A percentile compares a stretch with the other conserved stretches of the same genome.
phyloP scores from a whole-genome alignment of 2,797 vertebrate genomes.

The Apogon hyalosoma region DNA sequence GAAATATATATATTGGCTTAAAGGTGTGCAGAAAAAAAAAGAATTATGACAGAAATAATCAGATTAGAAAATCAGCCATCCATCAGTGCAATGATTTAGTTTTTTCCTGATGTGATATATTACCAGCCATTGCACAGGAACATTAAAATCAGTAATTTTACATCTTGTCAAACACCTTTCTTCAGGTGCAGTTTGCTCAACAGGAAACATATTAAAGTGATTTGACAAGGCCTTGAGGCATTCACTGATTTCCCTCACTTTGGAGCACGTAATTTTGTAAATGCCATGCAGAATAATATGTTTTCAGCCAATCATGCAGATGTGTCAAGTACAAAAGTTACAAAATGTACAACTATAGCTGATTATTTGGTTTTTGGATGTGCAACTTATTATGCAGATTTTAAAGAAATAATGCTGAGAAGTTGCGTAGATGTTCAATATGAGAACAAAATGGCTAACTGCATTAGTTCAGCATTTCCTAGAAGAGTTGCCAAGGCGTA shows the following conservation, averaged over 20 bases:
- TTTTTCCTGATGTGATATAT: slow-evolving; percentile 14
- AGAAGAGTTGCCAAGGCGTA: no score
- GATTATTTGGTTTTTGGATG: no score
- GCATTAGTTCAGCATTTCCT: no score
- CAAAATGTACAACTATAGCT: neutral
- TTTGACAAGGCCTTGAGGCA: slow-evolving; percentile 45
- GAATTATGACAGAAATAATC: slow-evolving; percentile 22
- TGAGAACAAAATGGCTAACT: no score
- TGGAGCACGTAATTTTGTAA: slow-evolving; percentile 8
- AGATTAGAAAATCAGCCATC: slow-evolving; percentile 57
- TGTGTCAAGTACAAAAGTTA: neutral
- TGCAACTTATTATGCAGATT: neutral
- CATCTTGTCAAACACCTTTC: slow-evolving; percentile 43
- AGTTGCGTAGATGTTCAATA: no score
- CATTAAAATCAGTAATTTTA: slow-evolving; percentile 13
- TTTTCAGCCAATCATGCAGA: neutral
- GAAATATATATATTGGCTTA: slow-evolving; percentile 20
- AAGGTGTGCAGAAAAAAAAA: slow-evolving; percentile 1
- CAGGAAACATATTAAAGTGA: slow-evolving; percentile 38
- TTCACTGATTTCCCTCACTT: slow-evolving; percentile 1
- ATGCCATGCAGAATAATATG: slow-evolving; percentile 4
- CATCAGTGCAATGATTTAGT: slow-evolving; percentile 24
- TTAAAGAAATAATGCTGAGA: no score
- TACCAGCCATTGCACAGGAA: slow-evolving; percentile 17
- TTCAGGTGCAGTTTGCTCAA: slow-evolving; percentile 35